phyloP scores from a whole-genome alignment of 2,888 invertebrate species.

The Scaptomyza tumidula region DNA sequence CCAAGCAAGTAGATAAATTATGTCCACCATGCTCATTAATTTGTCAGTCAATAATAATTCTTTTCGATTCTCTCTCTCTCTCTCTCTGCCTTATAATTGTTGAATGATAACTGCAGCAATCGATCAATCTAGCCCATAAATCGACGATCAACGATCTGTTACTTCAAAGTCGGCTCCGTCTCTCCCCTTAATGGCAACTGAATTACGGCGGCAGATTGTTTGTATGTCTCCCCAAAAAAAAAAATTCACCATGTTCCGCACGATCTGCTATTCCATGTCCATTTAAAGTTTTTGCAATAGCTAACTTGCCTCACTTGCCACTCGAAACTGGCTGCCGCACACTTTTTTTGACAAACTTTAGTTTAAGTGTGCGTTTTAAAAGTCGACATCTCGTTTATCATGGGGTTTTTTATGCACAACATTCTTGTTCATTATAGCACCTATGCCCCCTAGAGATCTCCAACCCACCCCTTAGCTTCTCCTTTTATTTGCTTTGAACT shows the following conservation, averaged over 20 bases:
- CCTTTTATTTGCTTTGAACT: constrained; percentile 6
- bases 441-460: not conserved
- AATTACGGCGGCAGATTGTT: constrained; percentile 61
- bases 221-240: constrained; percentile 53
- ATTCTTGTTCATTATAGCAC: constrained; percentile 33
- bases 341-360: constrained; percentile 57
- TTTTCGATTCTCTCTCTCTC: constrained; percentile 25
- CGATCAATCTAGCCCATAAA: constrained; percentile 71
- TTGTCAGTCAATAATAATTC: constrained; percentile 75
- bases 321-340: constrained; percentile 27
- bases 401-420: constrained; percentile 68
- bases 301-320: constrained; percentile 4
- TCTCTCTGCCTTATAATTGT: constrained; percentile 72
- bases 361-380: constrained; percentile 79
- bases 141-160: constrained; percentile 29
- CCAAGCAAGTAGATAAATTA: constrained; percentile 40
- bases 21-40: constrained; percentile 60
- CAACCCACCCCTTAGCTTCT: constrained; percentile 1
- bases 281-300: constrained; percentile 23
- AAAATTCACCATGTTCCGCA: constrained; percentile 56
- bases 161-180: constrained; percentile 2
- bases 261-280: constrained; percentile 52
- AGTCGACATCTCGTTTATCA: constrained; percentile 76
- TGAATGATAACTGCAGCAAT: constrained; percentile 76
- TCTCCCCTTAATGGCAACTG: constrained; percentile 38